Percentiles rank a stretch among this genome's conserved stretches.
phyloP scores from a whole-genome alignment of 2,797 vertebrate species.

The Melanotaenia maccullochi region DNA sequence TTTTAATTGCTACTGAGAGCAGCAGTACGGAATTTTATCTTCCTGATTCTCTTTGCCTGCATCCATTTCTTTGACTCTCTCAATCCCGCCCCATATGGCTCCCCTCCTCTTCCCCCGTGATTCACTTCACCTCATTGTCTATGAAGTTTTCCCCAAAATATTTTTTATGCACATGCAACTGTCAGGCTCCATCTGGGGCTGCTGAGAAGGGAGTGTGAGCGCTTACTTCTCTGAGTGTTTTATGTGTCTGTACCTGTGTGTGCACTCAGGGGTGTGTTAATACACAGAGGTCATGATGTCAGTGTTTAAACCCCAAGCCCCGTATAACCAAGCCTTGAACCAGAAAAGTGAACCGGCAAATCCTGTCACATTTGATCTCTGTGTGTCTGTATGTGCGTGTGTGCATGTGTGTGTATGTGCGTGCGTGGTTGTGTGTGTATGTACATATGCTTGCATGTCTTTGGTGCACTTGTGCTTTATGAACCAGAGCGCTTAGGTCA shows the following conservation, averaged over 20 bases:
- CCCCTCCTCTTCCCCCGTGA: slow-evolving; percentile 20
- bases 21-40: slow-evolving; percentile 54
- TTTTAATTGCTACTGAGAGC: slow-evolving; percentile 64
- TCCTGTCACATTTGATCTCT: slow-evolving; percentile 21
- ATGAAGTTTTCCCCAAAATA: slow-evolving; percentile 48
- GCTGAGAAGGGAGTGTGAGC: slow-evolving; percentile 30
- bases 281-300: slow-evolving; percentile 46
- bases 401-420: neutral
- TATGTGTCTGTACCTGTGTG: slow-evolving; percentile 1
- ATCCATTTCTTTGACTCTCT: slow-evolving; percentile 39
- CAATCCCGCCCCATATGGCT: slow-evolving; percentile 28
- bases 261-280: slow-evolving; percentile 25
- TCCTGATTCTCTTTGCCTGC: slow-evolving; percentile 33
- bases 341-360: slow-evolving; percentile 49
- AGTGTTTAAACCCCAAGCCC: slow-evolving; percentile 57
- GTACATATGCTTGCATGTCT: neutral
- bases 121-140: slow-evolving; percentile 46
- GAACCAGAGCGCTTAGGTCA: slow-evolving; percentile 68
- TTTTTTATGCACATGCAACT: slow-evolving; percentile 47
- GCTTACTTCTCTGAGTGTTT: slow-evolving; percentile 22
- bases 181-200: slow-evolving; percentile 45
- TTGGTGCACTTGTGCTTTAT: slow-evolving; percentile 51
- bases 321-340: slow-evolving; percentile 60
- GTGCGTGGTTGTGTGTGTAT: neutral
- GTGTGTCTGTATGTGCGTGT: neutral